Conservation (phyloP, 2,113 vertebrate genomes). For the Daboia siamensis region DNA sequence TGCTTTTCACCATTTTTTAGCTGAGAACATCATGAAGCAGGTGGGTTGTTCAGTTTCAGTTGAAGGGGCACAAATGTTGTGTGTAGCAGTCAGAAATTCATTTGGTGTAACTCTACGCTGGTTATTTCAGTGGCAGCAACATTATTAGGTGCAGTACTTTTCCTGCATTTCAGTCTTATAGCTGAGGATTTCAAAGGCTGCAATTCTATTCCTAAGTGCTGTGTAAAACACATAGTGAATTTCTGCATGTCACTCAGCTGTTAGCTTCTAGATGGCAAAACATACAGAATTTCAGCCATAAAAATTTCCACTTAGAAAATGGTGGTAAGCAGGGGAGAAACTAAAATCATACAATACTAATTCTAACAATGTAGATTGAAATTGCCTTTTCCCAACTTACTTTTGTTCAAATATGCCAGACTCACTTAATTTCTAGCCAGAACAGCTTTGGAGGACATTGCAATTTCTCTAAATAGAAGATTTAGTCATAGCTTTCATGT, state of each 20-base stretch:
- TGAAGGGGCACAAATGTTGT: neutral
- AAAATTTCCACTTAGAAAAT: neutral
- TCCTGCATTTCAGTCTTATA: neutral
- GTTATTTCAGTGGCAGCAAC: neutral
- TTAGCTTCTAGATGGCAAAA: neutral
- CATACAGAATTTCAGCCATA: neutral
- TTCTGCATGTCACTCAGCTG: neutral
- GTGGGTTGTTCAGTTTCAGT: neutral
- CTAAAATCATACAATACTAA: neutral
- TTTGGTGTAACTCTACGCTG: neutral
- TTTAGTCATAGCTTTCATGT: neutral
- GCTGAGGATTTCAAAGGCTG: neutral
- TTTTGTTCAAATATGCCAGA: neutral
- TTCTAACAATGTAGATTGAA: neutral
- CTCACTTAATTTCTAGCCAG: neutral
- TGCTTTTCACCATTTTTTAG: neutral
- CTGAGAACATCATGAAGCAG: neutral
- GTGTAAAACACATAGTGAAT: neutral
- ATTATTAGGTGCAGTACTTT: neutral
- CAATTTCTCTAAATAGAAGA: neutral
- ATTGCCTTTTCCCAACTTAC: neutral
- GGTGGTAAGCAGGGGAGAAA: neutral
- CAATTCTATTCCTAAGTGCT: neutral
- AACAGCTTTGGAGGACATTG: neutral
- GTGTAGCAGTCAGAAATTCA: neutral